Evolutionary conservation across 2,888 invertebrate genomes (phyloP).

Genomic region (Corythucha ciliata): DNA sequence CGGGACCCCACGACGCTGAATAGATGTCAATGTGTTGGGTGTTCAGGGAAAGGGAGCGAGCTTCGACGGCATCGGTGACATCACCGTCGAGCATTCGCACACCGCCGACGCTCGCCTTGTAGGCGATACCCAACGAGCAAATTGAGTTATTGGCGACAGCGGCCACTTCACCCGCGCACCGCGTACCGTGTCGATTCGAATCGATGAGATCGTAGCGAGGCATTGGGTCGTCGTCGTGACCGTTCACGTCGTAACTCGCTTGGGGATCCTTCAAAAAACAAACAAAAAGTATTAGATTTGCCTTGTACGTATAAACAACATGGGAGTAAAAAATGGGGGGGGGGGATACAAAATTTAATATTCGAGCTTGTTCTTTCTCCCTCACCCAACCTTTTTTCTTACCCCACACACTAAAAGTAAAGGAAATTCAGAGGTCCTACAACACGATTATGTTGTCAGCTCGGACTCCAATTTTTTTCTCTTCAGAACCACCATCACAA

Average conservation of each 20-base stretch:
- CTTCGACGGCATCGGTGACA: constrained; percentile 98
- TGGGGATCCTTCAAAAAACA: constrained; percentile 64
- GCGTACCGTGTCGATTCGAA: constrained; percentile 88
- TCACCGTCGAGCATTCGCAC: constrained; percentile 98
- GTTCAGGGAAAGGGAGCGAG: constrained; percentile 83
- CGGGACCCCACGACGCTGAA: constrained; percentile 97
- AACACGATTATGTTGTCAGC: too few relatives aligned
- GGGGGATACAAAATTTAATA: too few relatives aligned
- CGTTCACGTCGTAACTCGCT: constrained; percentile 96
- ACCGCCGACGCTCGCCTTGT: constrained; percentile 88
- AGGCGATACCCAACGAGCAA: constrained; percentile 95
- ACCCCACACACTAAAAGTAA: too few relatives aligned
- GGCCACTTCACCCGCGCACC: constrained; percentile 96
- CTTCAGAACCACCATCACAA: too few relatives aligned
- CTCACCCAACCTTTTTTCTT: too few relatives aligned
- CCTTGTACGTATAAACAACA: too few relatives aligned
- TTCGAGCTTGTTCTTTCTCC: too few relatives aligned
- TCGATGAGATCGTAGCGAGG: constrained; percentile 95
- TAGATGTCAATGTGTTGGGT: constrained; percentile 97
- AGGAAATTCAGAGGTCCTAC: too few relatives aligned
- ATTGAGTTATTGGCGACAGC: constrained; percentile 92
- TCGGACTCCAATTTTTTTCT: too few relatives aligned
- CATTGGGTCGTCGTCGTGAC: constrained; percentile 91
- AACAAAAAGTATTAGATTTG: constrained; percentile 24
- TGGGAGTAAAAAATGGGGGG: too few relatives aligned